phyloP scores from a whole-genome alignment of 2,113 vertebrate species.

The Thamnaconus septentrionalis region DNA sequence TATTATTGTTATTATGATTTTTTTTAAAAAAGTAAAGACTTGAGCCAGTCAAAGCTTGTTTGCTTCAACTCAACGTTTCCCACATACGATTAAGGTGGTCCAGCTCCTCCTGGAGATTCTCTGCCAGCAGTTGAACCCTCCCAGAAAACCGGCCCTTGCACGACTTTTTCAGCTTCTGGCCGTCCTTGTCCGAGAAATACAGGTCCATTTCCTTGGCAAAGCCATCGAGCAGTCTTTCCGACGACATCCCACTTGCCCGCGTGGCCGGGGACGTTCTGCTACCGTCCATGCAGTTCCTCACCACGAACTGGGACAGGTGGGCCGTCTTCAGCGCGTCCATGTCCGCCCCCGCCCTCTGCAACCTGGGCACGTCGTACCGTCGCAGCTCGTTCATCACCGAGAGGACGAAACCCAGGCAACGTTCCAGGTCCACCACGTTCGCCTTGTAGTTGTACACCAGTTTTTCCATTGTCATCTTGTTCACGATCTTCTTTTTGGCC shows the following conservation, averaged over 20 bases:
- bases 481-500: slow-evolving; percentile 45
- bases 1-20: no score
- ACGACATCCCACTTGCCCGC: slow-evolving; percentile 17
- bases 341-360: slow-evolving; percentile 32
- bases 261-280: neutral
- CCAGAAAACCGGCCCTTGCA: slow-evolving; percentile 46
- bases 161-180: slow-evolving; percentile 54
- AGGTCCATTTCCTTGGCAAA: slow-evolving; percentile 52
- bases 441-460: slow-evolving; percentile 47
- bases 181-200: slow-evolving; percentile 38
- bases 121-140: slow-evolving; percentile 43
- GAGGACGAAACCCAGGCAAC: slow-evolving; percentile 55
- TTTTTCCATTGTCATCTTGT: slow-evolving; percentile 42
- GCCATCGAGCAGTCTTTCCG: slow-evolving; percentile 41
- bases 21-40: neutral
- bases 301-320: slow-evolving; percentile 33
- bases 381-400: slow-evolving; percentile 56
- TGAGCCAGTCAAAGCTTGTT: neutral
- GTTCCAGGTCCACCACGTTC: slow-evolving; percentile 43
- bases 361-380: slow-evolving; percentile 34
- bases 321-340: slow-evolving; percentile 33
- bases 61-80: slow-evolving; percentile 36
- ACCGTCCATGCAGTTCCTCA: neutral
- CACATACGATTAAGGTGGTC: slow-evolving; percentile 48
- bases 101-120: slow-evolving; percentile 53